These are phyloP conservation scores for Ophonus ardosiacus DNA, from an alignment of 2,888 invertebrate genomes.

Conservation along the genomic window DNA sequence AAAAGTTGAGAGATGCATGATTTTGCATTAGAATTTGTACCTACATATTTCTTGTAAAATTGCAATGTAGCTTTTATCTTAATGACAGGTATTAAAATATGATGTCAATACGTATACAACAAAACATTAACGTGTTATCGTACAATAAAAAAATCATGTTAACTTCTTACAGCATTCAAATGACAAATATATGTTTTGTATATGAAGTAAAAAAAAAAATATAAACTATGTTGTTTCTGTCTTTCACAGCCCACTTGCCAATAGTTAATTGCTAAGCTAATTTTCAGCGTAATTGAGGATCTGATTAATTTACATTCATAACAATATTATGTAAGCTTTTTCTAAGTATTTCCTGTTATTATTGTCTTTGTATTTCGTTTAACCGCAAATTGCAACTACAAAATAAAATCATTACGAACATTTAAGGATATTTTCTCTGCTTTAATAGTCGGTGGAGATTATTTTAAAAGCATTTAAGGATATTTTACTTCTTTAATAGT, in stretches of 20 bases:
- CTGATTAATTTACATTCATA: constrained; percentile 13
- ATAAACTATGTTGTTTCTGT: background rate
- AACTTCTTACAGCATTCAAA: background rate
- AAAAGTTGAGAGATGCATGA: too few relatives aligned
- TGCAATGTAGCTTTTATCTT: background rate
- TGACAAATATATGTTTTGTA: background rate
- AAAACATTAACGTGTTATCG: background rate
- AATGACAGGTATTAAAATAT: background rate
- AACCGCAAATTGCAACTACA: constrained; percentile 5
- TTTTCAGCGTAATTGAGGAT: background rate
- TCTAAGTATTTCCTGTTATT: constrained; percentile 19
- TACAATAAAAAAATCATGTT: too few relatives aligned
- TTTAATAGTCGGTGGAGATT: background rate
- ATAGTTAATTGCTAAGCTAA: background rate
- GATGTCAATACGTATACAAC: too few relatives aligned
- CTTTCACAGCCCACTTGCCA: background rate
- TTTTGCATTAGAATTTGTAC: background rate
- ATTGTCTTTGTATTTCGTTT: constrained; percentile 14
- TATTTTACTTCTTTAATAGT: background rate
- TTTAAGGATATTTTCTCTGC: background rate
- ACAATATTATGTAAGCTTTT: constrained; percentile 13
- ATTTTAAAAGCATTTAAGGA: background rate
- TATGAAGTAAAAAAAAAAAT: background rate
- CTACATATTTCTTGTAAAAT: background rate
- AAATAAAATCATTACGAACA: background rate